Conservation (phyloP, 2,797 vertebrate genomes). For the Spheniscus humboldti region DNA sequence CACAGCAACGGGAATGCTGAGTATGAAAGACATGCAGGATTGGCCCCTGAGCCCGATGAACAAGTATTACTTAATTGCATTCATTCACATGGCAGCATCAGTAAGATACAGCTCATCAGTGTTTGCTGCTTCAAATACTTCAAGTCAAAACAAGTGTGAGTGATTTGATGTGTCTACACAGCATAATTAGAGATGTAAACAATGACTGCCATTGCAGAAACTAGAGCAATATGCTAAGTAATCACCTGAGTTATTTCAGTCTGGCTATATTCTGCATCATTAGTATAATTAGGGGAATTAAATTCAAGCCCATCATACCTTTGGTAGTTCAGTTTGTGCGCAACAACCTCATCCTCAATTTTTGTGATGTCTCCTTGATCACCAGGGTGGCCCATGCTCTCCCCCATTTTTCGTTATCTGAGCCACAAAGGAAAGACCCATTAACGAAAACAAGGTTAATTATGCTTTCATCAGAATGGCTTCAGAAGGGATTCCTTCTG, state of each 20-base stretch:
- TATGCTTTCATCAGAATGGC: not conserved
- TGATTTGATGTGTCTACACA: not conserved
- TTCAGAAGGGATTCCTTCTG: conserved; percentile 23
- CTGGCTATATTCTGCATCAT: conserved; percentile 18
- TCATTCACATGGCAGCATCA: not conserved
- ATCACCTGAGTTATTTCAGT: conserved; percentile 27
- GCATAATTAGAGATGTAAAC: conserved; percentile 40
- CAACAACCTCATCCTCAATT: not conserved
- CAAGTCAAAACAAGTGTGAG: conserved; percentile 57
- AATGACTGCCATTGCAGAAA: conserved; percentile 14
- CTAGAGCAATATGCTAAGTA: conserved; percentile 41
- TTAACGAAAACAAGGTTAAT: conserved; percentile 28
- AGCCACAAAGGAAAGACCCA: not conserved
- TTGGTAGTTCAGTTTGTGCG: not conserved
- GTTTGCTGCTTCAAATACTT: conserved; percentile 9
- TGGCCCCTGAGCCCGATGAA: not conserved
- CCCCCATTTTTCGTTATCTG: not conserved
- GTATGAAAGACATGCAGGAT: not conserved
- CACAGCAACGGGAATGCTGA: not conserved
- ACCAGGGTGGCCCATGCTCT: not conserved
- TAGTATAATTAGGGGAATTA: conserved; percentile 27
- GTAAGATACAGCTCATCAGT: not conserved
- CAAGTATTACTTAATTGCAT: not conserved
- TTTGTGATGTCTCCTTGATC: not conserved
- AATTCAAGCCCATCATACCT: conserved; percentile 4